Evolutionary conservation across 2,797 vertebrate genomes (phyloP).

Genomic region (Chrosomus eos): DNA sequence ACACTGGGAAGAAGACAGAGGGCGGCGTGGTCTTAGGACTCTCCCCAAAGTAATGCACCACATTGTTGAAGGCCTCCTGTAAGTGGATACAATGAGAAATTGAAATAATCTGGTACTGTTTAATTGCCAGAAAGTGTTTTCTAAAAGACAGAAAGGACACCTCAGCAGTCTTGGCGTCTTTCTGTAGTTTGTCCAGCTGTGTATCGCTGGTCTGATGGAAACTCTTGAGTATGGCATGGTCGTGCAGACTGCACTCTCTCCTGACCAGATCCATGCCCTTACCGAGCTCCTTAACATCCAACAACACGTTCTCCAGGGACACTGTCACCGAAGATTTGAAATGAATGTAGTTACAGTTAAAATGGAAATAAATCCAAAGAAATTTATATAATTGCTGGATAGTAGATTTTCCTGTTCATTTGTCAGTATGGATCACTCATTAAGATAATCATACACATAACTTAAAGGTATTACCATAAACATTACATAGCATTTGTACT

Average conservation of each 20-base stretch:
- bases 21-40: conserved; percentile 95
- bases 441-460: neutral
- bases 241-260: conserved; percentile 89
- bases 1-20: conserved; percentile 96
- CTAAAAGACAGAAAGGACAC: conserved; percentile 66
- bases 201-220: conserved; percentile 87
- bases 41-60: conserved; percentile 96
- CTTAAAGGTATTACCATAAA: neutral
- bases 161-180: conserved; percentile 90
- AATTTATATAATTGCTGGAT: neutral
- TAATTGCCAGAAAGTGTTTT: conserved; percentile 10
- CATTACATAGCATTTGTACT: neutral
- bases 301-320: conserved; percentile 94
- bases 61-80: conserved; percentile 94
- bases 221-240: conserved; percentile 87
- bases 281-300: conserved; percentile 93
- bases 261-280: conserved; percentile 96
- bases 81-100: conserved; percentile 50
- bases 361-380: neutral
- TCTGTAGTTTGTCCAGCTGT: conserved; percentile 92
- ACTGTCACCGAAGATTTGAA: conserved; percentile 72
- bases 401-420: neutral
- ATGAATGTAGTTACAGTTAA: neutral
- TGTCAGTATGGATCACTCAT: neutral
- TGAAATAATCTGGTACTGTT: conserved; percentile 49